A percentile compares a stretch with the other conserved stretches of the same genome.
These are phyloP conservation scores for Scaptomyza reducta DNA, from an alignment of 2,888 invertebrate species.

Conservation along the genomic window DNA sequence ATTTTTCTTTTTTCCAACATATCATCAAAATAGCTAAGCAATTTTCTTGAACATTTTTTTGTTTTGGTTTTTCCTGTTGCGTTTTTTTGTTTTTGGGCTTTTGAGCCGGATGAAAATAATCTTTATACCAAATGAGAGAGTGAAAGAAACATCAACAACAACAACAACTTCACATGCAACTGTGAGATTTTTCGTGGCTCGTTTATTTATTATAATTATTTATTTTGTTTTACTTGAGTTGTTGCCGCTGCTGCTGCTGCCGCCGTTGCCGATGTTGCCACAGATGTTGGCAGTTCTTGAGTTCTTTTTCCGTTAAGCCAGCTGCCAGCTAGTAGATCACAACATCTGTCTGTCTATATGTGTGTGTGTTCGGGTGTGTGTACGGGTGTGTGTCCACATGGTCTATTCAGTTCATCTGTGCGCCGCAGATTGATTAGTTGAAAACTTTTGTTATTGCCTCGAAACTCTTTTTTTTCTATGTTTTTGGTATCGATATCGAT, in stretches of 20 bases:
- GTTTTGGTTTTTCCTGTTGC: conserved; percentile 32
- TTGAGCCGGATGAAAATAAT: conserved; percentile 34
- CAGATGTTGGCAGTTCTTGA: conserved; percentile 70
- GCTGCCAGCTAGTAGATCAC: conserved; percentile 37
- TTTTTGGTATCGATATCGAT: neutral
- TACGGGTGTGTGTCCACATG: conserved; percentile 35
- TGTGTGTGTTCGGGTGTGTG: conserved; percentile 14
- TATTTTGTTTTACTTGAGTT: conserved; percentile 73
- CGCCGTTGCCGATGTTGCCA: conserved; percentile 29
- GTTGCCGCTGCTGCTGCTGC: conserved; percentile 21
- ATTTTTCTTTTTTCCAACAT: conserved; percentile 15
- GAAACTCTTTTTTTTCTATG: conserved; percentile 29
- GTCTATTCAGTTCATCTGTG: conserved; percentile 22
- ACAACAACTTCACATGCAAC: conserved; percentile 65
- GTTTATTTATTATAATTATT: conserved; percentile 80
- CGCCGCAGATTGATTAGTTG: conserved; percentile 72
- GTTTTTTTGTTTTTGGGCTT: conserved; percentile 9
- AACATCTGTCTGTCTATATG: conserved; percentile 16
- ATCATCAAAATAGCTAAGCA: conserved; percentile 46
- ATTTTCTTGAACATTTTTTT: conserved; percentile 41
- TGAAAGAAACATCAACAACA: neutral
- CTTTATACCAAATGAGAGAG: conserved; percentile 20
- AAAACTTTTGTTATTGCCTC: conserved; percentile 50
- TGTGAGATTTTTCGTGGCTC: conserved; percentile 76
- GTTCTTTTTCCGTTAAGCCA: conserved; percentile 31